phyloP scores from a whole-genome alignment of 2,797 vertebrate genomes.

The Ctenosaura bakeri region DNA sequence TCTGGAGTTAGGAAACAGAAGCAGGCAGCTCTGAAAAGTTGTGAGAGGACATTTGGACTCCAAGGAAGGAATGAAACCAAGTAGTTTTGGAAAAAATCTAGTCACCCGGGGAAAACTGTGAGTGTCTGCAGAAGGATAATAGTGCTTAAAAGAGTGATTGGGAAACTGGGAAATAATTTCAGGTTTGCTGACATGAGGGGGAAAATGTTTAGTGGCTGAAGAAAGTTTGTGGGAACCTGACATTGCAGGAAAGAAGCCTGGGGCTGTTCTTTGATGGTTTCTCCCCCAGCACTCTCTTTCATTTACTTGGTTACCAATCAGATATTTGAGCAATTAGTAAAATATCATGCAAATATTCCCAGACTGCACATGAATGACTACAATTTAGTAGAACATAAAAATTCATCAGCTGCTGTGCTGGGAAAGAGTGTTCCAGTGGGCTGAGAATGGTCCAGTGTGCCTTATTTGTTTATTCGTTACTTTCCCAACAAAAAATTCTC shows the following conservation, averaged over 20 bases:
- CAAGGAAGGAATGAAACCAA: conserved; percentile 23
- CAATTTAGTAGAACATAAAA: conserved; percentile 77
- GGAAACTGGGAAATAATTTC: conserved; percentile 40
- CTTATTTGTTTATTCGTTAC: conserved; percentile 71
- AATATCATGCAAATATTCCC: conserved; percentile 85
- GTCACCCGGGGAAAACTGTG: conserved; percentile 17
- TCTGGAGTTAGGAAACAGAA: conserved; percentile 42
- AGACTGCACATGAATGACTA: conserved; percentile 80
- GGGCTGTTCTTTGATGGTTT: conserved; percentile 73
- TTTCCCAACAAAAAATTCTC: background rate
- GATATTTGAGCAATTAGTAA: conserved; percentile 83
- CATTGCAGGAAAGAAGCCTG: conserved; percentile 63
- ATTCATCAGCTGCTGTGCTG: conserved; percentile 83
- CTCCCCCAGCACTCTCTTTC: background rate
- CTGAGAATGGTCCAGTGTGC: conserved; percentile 36
- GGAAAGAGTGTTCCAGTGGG: conserved; percentile 67
- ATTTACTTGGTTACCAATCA: conserved; percentile 79
- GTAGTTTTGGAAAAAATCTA: background rate
- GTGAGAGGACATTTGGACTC: conserved; percentile 18
- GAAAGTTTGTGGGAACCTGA: conserved; percentile 61
- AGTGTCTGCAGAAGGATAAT: conserved; percentile 49
- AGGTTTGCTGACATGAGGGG: conserved; percentile 30
- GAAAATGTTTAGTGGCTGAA: conserved; percentile 51
- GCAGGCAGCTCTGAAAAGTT: conserved; percentile 34
- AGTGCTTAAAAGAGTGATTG: conserved; percentile 33